Base-by-base conservation (phyloP, 2,113 vertebrate species). In the Oreochromis niloticus region DNA sequence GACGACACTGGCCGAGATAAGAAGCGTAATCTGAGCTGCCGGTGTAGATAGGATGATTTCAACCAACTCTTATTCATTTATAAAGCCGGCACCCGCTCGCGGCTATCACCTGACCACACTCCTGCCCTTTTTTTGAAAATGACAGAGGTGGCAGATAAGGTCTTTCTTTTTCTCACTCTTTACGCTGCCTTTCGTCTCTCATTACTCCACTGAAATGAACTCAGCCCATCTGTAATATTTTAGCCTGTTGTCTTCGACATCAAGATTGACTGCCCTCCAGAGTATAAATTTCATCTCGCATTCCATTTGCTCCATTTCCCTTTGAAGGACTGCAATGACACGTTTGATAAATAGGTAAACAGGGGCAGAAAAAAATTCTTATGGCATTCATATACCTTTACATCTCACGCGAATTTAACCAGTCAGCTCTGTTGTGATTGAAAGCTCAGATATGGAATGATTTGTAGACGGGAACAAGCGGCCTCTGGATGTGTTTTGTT, bases 401-500 rank as follows among this genome's bases (percentile, higher is more conserved):
- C 48, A 39, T 86, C 39, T 82, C 4, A 2, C 24, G 56, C 6
- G 36, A 78, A 88, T 87, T 85, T 50, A 85, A 83, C 79, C n/a
- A 54, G 17, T 68, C 11, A 16, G 10, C 78, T 73, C 9, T 4
- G 75, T 19, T 81, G 10, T 89, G 91, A 93, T 61, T 85, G 81
- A 90, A 85, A 52, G 87, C 87, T 91, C 46, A 73, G 86, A 92
- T 81, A 22, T 43, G 81, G 39, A 86, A 82, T 87, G 88, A 90
- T 88, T 90, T 39, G 50, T 85, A 78, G 87, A 86, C 3, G 19
- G 85, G 80, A 93, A 89, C 89, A 81, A 88, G 80, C 32, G 14
- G 84, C 89, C 85, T 78, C 78, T 85, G 89, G 86, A 93, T 87
- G 86, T 86, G 86, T 91, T 94, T 93, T 88, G 85, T 92, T 92